A percentile compares a stretch with the other conserved stretches of the same genome.
These are phyloP conservation scores for Chrysemys picta DNA, from an alignment of 2,113 vertebrate genomes.

Conservation along the genomic window DNA sequence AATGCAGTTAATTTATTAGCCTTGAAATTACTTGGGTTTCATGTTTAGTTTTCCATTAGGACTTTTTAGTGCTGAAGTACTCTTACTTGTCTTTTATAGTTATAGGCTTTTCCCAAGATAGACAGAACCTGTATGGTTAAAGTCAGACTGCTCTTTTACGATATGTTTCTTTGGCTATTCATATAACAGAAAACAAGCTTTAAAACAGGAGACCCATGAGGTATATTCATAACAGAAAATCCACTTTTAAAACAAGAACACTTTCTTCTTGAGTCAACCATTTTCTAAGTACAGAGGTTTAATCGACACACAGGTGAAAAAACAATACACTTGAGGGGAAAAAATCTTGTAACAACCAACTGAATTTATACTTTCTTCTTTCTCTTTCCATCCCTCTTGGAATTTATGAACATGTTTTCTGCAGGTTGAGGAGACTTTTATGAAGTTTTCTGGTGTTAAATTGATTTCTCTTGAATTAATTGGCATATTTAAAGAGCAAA, in stretches of 20 bases:
- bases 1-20: not conserved
- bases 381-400: not conserved
- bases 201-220: not conserved
- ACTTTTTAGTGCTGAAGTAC: not conserved
- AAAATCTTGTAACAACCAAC: slow-evolving; percentile 23
- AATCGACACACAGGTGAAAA: slow-evolving; percentile 31
- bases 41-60: not conserved
- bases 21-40: not conserved
- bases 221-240: not conserved
- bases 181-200: not conserved
- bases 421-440: slow-evolving; percentile 4
- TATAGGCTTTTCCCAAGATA: not conserved
- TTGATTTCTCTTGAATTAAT: slow-evolving; percentile 45
- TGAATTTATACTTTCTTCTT: slow-evolving; percentile 21
- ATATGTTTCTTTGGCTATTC: not conserved
- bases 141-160: not conserved
- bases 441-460: slow-evolving; percentile 24
- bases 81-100: not conserved
- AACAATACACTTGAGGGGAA: slow-evolving; percentile 31
- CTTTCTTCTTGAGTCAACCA: not conserved
- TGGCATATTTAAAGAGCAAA: slow-evolving; percentile 17
- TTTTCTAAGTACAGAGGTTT: slow-evolving; percentile 26
- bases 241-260: not conserved
- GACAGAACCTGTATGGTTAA: fast-evolving
- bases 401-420: slow-evolving; percentile 43